Base-by-base conservation (phyloP, 2,113 vertebrate genomes). In the Podocnemis expansa region DNA sequence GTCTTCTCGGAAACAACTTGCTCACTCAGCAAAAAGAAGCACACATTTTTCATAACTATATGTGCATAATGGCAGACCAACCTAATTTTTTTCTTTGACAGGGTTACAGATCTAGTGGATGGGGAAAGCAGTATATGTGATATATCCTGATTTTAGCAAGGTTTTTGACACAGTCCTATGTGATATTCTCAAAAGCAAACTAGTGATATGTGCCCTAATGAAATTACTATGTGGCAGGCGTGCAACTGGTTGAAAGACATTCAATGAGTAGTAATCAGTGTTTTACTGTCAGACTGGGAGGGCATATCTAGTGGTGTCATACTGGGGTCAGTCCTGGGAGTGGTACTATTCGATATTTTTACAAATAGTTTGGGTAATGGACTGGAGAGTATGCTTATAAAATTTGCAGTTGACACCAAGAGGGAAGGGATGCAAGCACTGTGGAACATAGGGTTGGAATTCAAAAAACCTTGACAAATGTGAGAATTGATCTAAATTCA, bases 1-100 rank as follows among this genome's bases (percentile, higher is more conserved):
- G 0, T 1, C 14, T 87, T 56, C 47, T 92, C 67, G 70, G 87
- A 94, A 81, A 27, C 14, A 78, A 80, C 25, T 94, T 96, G 60
- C 73, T 84, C 70, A 45, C 85, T 49, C 43, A 90, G 83, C 90
- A 93, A 95, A 93, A 85, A 43, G 81, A 79, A 25, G 25, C 31
- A 56, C 16, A 47, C 3, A 38, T 54, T 91, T 90, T 84, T 25
- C 10, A 73, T 75, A 92, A 80, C 56, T 82, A 24, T 16, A 41
- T 24, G 31, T 78, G 47, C 9, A 38, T 38, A 22, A 70, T 38
- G 13, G 2, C n/a, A 70, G n/a, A 70, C 63, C 63, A 38, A 38
- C 17, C 38, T 10, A 38, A 70, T 38, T 38, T 38, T 19, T n/a
- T 70, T 67, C 63, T 70, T 38, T 70, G 63, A 70, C 19, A 38